phyloP scores from a whole-genome alignment of 2,888 invertebrate species.

The Pristionchus japonicus region DNA sequence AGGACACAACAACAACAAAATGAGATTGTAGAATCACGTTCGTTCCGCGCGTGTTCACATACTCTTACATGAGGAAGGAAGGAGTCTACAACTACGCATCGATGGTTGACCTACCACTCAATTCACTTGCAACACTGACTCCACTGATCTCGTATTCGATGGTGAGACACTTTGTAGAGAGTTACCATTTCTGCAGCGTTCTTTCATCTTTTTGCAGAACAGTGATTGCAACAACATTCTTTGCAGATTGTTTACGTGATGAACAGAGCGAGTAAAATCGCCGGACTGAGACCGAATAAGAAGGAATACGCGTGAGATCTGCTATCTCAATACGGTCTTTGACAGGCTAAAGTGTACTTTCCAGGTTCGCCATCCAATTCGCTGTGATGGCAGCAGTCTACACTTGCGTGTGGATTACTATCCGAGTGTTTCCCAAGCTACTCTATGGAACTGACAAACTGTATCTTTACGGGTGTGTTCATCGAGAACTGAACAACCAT shows the following conservation, averaged over 20 bases:
- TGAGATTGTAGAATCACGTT: not conserved
- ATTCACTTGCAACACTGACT: not conserved
- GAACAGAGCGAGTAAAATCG: not conserved
- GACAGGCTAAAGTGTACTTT: not conserved
- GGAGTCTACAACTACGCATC: not conserved
- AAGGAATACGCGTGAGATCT: not conserved
- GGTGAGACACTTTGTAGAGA: no score
- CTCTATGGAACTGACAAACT: not conserved
- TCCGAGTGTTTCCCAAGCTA: not conserved
- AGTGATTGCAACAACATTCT: not conserved
- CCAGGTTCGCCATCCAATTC: conserved; percentile 18
- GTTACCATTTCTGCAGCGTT: no score
- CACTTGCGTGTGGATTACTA: conserved; percentile 15
- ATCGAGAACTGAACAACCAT: not conserved
- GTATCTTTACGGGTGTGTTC: not conserved
- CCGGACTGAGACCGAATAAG: not conserved
- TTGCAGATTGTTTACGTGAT: conserved; percentile 9
- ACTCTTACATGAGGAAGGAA: not conserved
- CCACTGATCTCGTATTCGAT: not conserved
- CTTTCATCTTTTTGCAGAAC: no score
- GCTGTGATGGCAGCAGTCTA: conserved; percentile 7
- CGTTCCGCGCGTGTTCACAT: not conserved
- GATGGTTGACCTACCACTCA: not conserved
- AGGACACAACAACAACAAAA: no score
- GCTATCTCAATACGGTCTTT: not conserved